phyloP scores from a whole-genome alignment of 2,888 invertebrate genomes.

The Trichopoda pennipes region DNA sequence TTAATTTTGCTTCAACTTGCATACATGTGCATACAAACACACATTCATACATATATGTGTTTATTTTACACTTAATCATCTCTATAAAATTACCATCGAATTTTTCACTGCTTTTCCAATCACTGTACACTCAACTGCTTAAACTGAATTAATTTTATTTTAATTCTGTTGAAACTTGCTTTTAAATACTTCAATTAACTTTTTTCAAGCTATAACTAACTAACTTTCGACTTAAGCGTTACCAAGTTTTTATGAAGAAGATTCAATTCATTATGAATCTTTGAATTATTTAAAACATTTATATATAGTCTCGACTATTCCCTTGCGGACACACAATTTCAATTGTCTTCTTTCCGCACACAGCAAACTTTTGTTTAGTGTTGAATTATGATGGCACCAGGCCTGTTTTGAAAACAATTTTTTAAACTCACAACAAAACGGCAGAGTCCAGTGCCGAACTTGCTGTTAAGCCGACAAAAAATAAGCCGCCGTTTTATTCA shows the following conservation, averaged over 20 bases:
- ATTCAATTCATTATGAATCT: conserved; percentile 64
- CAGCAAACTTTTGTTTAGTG: conserved; percentile 24
- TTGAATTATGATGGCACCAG: conserved; percentile 33
- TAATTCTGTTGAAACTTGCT: conserved; percentile 28
- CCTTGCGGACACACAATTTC: conserved; percentile 1
- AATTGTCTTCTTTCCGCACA: conserved; percentile 37
- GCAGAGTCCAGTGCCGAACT: too few relatives aligned
- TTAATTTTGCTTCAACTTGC: conserved; percentile 19
- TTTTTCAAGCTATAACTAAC: not conserved
- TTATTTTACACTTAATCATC: conserved; percentile 22
- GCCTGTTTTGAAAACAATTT: conserved; percentile 51
- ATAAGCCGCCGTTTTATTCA: too few relatives aligned
- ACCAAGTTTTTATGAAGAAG: conserved; percentile 58
- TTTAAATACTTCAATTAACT: conserved; percentile 1
- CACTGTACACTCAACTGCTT: conserved; percentile 7
- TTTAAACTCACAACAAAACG: not conserved
- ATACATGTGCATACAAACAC: not conserved
- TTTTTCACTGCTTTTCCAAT: conserved; percentile 24
- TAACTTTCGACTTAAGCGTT: not conserved
- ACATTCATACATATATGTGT: not conserved
- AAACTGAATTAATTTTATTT: conserved; percentile 11
- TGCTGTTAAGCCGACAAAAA: too few relatives aligned
- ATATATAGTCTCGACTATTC: conserved; percentile 62
- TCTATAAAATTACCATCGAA: conserved; percentile 19
- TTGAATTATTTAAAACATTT: conserved; percentile 56